Evolutionary conservation across 2,113 vertebrate genomes (phyloP), one percentile per base, ranked within the genome.

Genomic region (Mellivora capensis): DNA sequence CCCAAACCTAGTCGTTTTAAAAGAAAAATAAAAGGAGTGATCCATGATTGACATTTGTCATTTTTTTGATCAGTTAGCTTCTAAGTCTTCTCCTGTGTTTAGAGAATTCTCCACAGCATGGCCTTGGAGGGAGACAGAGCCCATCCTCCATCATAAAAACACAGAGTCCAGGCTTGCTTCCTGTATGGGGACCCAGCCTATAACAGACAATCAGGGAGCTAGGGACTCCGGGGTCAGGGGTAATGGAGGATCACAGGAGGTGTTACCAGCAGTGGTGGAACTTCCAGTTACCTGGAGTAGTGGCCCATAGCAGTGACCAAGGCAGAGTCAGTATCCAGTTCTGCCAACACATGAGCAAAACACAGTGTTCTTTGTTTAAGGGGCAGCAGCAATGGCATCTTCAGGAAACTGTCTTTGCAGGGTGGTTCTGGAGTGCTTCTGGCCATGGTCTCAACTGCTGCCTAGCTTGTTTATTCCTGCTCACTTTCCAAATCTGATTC

Each of bases 1-100:
- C 64, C 64, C 64, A 95, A 81, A 86, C 31, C 34, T 4, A 72
- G 25, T 95, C 61, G 11, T 96, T 90, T 92, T 69, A 14, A 62
- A 94, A 87, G 62, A 37, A 49, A 94, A 69, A 82, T 47, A 20
- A 52, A 31, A 4, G 8, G n/a, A 87, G 62, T 37, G 37, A 20
- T 11, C 6, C 6, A 27, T 81, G 39, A 59, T 61, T 79, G n/a
- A n/a, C 20, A 17, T 12, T 67, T n/a, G 49, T 79, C 17, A 20
- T 59, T 74, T 54, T 54, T 83, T 87, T 61, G 25, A 42, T 27
- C 71, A 10, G 44, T 29, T 13, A 27, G 23, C 29, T 74, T 88
- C 69, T 81, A 62, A 64, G 27, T 39, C 39, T 92, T 31, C 57
- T 67, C 17, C 87, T 84, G 6, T 85, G 29, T 72, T 76, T 59